Conservation (phyloP, 2,797 vertebrate species). For the Cetoscarus ocellatus region DNA sequence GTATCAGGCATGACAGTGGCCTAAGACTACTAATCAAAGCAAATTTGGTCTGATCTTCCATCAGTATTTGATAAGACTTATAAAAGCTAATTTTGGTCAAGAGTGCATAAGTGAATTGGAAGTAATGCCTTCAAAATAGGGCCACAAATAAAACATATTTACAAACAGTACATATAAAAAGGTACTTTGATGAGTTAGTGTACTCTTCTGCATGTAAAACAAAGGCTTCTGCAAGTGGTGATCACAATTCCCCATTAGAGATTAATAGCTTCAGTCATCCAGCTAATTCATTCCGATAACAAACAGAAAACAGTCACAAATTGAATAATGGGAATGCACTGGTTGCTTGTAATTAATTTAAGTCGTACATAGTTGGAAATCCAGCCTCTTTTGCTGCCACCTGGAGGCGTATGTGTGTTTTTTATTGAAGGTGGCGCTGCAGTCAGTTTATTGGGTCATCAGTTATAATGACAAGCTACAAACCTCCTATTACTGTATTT, state of each 20-base stretch:
- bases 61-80: too few species aligned
- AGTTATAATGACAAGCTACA: slow-evolving; percentile 17
- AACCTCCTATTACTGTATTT: not conserved
- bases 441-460: slow-evolving; percentile 20
- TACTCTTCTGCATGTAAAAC: not conserved
- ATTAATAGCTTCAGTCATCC: slow-evolving; percentile 43
- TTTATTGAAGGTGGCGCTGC: slow-evolving; percentile 20
- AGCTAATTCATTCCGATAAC: slow-evolving; percentile 44
- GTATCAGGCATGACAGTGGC: too few species aligned
- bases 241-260: slow-evolving; percentile 32
- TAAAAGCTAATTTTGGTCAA: too few species aligned
- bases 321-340: slow-evolving; percentile 28
- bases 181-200: too few species aligned
- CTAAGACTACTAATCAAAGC: too few species aligned
- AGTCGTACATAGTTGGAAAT: slow-evolving; percentile 36
- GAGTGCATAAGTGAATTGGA: too few species aligned
- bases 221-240: slow-evolving; percentile 12
- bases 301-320: slow-evolving; percentile 42
- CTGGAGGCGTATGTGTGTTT: slow-evolving; percentile 16
- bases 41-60: too few species aligned
- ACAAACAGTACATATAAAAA: too few species aligned
- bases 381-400: slow-evolving; percentile 8
- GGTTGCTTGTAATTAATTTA: slow-evolving; percentile 35
- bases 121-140: too few species aligned
- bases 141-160: too few species aligned